Conservation (phyloP, 2,888 invertebrate species). For the Apodemia hepburni region DNA sequence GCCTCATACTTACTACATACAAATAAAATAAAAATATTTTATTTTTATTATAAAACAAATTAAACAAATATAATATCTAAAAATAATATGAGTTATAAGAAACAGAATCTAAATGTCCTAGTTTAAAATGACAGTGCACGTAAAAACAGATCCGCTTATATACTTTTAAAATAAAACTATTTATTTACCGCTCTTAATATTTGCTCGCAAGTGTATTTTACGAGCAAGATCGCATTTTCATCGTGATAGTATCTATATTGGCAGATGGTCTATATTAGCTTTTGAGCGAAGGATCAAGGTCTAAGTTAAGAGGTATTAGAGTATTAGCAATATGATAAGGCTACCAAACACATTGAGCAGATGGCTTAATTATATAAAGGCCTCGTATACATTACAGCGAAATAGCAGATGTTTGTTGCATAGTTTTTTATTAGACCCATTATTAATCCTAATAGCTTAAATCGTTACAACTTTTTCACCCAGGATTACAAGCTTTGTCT, state of each 20-base stretch:
- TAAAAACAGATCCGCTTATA: too few species aligned
- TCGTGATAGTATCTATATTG: constrained; percentile 1
- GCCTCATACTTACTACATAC: too few species aligned
- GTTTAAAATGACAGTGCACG: too few species aligned
- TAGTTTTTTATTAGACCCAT: too few species aligned
- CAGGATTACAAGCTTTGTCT: too few species aligned
- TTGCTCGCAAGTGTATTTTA: neutral
- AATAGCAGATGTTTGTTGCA: neutral
- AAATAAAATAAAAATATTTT: too few species aligned
- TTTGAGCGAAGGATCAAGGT: constrained; percentile 9
- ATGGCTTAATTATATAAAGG: neutral
- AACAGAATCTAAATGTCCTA: too few species aligned
- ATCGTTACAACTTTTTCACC: too few species aligned
- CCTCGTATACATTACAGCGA: neutral
- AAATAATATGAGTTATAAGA: too few species aligned
- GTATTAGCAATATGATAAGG: constrained; percentile 12
- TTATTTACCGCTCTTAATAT: neutral
- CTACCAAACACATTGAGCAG: neutral
- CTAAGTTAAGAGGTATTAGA: constrained; percentile 7
- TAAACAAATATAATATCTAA: too few species aligned
- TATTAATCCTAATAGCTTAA: too few species aligned
- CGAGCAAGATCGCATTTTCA: neutral
- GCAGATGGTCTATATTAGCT: constrained; percentile 1
- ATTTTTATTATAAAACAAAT: too few species aligned
- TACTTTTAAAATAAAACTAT: neutral